A percentile compares a stretch with the other conserved stretches of the same genome.
phyloP scores from a whole-genome alignment of 2,797 vertebrate species.

The Distichodus sexfasciatus region DNA sequence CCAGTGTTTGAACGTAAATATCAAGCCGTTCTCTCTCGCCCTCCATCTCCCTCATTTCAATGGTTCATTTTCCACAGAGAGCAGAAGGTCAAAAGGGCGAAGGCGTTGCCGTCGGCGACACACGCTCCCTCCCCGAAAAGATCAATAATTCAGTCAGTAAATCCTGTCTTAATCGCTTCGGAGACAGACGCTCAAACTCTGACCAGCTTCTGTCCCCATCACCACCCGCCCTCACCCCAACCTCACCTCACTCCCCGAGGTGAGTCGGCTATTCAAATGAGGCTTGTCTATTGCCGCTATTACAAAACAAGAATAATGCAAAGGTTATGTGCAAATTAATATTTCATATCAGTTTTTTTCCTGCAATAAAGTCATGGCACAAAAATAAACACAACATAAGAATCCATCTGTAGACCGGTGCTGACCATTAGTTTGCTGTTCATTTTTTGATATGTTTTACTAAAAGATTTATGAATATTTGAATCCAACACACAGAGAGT shows the following conservation, averaged over 20 bases:
- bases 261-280: slow-evolving; percentile 21
- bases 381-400: too few relatives aligned
- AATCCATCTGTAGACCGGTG: too few relatives aligned
- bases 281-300: not conserved
- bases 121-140: slow-evolving; percentile 18
- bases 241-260: too few relatives aligned
- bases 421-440: too few relatives aligned
- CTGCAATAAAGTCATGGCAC: too few relatives aligned
- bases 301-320: not conserved
- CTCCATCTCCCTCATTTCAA: not conserved
- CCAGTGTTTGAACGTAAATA: slow-evolving; percentile 30
- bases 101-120: not conserved
- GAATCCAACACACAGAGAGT: too few relatives aligned
- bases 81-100: slow-evolving; percentile 45
- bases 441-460: too few relatives aligned
- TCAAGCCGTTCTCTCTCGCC: not conserved
- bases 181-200: not conserved
- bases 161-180: slow-evolving; percentile 23
- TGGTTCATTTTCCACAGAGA: slow-evolving; percentile 26
- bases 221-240: too few relatives aligned
- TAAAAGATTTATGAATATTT: too few relatives aligned
- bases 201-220: too few relatives aligned
- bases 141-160: slow-evolving; percentile 46
- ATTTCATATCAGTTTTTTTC: too few relatives aligned
- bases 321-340: not conserved